Base-by-base conservation (phyloP, 2,888 invertebrate genomes). In the Eupithecia vulgata region DNA sequence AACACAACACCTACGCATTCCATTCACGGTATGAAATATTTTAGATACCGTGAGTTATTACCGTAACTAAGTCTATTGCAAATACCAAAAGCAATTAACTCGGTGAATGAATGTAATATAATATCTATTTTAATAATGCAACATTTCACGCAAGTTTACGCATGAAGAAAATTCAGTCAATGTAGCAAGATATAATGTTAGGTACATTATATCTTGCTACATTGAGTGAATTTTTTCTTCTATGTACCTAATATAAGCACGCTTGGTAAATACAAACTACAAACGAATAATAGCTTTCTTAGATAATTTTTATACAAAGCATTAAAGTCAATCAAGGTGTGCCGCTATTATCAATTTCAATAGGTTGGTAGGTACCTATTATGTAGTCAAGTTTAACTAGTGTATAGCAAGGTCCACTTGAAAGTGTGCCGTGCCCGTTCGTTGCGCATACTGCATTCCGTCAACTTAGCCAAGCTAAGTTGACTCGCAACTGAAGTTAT, bases 391-490 rank as follows among this genome's bases (percentile, higher is more conserved):
- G 70, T 75, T 70, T 75, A 71, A 70, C 70, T 75, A 61, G 75
- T 61, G 72, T 67, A 74, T 61, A 70, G 82, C 89, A 85, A 90
- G 88, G 88, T 83, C 87, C 83, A 84, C 84, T 88, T 81, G 88
- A 91, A 91, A 90, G 88, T 90, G 86, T 86, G 87, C 84, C 85
- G 81, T 79, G 82, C 82, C 76, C 82, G 83, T 83, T 84, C 79
- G 82, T 86, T 89, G 82, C 85, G 82, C 78, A 70, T 82, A 79
- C 81, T 78, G 80, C 84, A 86, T 88, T 85, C 85, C 84, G 76
- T 73, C 80, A 74, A 74, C 73, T 76, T 81, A 82, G 81, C 81
- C 79, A 73, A 83, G 79, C 78, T 80, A 75, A 76, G 74, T 73
- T 37, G 70, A 71, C 67, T 75, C 65, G 75, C 57, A 64, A 57